Evolutionary conservation across 2,888 invertebrate genomes (phyloP).

Genomic region (Koerneria pararmatus): DNA sequence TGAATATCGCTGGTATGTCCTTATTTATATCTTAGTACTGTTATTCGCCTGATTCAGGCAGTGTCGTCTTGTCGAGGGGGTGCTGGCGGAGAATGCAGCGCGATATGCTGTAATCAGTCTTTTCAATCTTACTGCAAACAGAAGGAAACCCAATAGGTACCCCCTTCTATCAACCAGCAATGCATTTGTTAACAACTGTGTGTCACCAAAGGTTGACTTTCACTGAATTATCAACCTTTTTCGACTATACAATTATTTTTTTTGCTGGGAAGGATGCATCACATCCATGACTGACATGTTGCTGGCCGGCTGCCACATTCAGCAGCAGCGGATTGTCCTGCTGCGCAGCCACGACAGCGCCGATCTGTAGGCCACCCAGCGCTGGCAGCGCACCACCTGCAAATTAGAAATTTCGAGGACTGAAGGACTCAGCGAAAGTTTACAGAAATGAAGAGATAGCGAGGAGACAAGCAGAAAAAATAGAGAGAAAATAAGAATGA

Average conservation of each 20-base stretch:
- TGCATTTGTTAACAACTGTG: conserved; percentile 18
- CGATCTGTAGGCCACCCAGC: no score
- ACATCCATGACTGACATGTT: neutral
- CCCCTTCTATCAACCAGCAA: no score
- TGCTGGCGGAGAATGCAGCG: conserved; percentile 30
- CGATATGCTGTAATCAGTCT: conserved; percentile 34
- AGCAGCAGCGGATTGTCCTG: conserved; percentile 23
- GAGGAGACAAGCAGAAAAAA: neutral
- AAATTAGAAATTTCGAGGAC: no score
- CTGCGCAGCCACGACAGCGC: conserved; percentile 19
- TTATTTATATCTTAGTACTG: no score
- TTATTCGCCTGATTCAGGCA: no score
- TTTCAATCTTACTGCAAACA: neutral
- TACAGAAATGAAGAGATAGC: no score
- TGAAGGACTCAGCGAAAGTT: no score
- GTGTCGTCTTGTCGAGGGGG: conserved; percentile 19
- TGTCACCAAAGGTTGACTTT: no score
- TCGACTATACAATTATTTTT: no score
- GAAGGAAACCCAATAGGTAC: neutral
- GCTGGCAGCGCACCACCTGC: no score
- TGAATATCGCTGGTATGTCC: no score
- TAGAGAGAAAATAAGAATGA: no score
- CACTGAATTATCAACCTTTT: neutral
- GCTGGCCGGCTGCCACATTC: conserved; percentile 12
- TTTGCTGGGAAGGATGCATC: conserved; percentile 4